These are phyloP conservation scores for Bilobella aurantiaca DNA, from an alignment of 1,140 invertebrate species.

Conservation along the genomic window DNA sequence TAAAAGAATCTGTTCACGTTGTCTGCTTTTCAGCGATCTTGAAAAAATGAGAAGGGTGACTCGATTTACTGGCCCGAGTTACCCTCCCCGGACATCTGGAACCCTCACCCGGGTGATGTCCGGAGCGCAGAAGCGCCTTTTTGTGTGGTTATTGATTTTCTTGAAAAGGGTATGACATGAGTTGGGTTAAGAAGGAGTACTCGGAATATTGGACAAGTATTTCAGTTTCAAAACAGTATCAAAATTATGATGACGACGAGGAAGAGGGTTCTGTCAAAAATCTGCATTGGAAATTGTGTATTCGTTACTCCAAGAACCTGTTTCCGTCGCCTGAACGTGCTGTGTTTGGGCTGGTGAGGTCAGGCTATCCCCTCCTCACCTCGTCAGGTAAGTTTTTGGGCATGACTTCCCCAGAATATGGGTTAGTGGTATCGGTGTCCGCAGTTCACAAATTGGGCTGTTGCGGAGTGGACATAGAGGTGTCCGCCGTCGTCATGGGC, in stretches of 20 bases:
- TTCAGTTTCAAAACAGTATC: not conserved
- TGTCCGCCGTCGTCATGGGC: not conserved
- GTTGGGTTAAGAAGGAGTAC: too few species aligned
- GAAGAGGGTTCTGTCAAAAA: not conserved
- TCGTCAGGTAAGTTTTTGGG: constrained; percentile 1
- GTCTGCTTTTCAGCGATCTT: not conserved
- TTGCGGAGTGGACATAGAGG: not conserved
- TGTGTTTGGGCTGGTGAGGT: not conserved
- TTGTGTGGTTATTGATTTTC: not conserved
- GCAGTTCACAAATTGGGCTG: not conserved
- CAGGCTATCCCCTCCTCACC: not conserved
- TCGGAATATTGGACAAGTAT: too few species aligned
- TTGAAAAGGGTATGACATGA: not conserved
- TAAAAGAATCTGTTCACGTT: too few species aligned
- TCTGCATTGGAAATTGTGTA: not conserved
- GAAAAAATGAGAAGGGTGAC: not conserved
- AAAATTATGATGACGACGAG: not conserved
- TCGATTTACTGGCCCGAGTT: not conserved
- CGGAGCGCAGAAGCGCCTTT: not conserved
- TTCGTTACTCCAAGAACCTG: not conserved
- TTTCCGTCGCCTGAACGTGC: constrained; percentile 6
- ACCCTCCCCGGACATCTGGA: not conserved
- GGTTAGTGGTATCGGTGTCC: constrained; percentile 2
- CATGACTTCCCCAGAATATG: not conserved
- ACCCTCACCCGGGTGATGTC: not conserved